phyloP scores from a whole-genome alignment of 2,113 vertebrate genomes.

The Cettia cetti region DNA sequence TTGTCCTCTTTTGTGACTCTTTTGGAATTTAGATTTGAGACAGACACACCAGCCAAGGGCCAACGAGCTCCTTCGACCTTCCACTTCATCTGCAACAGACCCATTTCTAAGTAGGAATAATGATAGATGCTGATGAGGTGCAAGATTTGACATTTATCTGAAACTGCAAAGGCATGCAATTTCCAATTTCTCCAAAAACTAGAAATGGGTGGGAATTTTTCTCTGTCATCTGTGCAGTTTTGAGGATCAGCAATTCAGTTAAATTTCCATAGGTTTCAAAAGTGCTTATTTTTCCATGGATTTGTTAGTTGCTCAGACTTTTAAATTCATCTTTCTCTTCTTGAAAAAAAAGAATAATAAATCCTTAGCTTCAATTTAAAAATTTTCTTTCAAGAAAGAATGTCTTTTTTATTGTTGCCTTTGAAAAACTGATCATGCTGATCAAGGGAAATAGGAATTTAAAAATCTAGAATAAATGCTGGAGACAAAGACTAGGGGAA shows the following conservation, averaged over 20 bases:
- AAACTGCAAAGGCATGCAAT: neutral
- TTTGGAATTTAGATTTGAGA: neutral
- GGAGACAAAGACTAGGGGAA: neutral
- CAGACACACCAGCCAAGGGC: neutral
- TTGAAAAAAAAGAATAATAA: neutral
- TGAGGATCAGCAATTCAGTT: neutral
- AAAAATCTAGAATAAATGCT: neutral
- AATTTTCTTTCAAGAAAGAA: neutral
- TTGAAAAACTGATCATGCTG: neutral
- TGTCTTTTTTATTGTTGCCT: neutral
- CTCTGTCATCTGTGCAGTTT: neutral
- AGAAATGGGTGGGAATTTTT: neutral
- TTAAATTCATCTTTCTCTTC: neutral
- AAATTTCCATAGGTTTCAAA: neutral
- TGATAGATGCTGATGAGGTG: slow-evolving; percentile 31
- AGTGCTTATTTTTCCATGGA: neutral
- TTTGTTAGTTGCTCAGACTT: neutral
- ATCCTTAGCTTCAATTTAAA: neutral
- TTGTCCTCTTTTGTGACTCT: neutral
- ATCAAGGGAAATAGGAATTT: neutral
- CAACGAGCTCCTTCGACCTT: neutral
- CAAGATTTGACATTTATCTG: neutral
- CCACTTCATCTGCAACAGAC: slow-evolving; percentile 19
- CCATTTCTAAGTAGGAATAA: neutral
- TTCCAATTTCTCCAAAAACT: neutral